A percentile compares a stretch with the other conserved stretches of the same genome.
phyloP scores from a whole-genome alignment of 1,140 invertebrate genomes.

The Achatina immaculata region DNA sequence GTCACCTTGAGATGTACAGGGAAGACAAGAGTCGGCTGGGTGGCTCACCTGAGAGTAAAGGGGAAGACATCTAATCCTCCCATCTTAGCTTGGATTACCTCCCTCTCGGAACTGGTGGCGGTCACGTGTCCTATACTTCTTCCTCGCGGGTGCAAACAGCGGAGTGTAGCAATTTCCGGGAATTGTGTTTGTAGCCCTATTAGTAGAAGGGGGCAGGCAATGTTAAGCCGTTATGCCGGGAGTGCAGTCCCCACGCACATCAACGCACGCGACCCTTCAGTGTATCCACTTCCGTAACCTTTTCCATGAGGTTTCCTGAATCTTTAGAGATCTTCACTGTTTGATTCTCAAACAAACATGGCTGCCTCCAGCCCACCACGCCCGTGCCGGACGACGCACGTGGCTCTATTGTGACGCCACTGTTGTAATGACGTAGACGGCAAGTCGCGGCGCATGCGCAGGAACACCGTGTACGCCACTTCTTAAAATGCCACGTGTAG shows the following conservation, averaged over 20 bases:
- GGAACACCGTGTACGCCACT: not conserved
- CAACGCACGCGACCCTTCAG: not conserved
- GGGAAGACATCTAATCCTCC: not conserved
- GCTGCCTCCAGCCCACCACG: not conserved
- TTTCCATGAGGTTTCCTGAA: not conserved
- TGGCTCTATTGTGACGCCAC: not conserved
- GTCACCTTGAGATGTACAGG: not conserved
- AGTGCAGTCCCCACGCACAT: not conserved
- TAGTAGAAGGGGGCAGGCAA: not conserved
- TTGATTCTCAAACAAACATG: not conserved
- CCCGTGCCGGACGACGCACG: not conserved
- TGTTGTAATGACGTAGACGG: not conserved
- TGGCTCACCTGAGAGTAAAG: not conserved
- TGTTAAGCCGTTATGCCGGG: not conserved
- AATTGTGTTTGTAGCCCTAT: not conserved
- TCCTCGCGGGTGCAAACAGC: not conserved
- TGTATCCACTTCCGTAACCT: not conserved
- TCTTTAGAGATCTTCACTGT: not conserved
- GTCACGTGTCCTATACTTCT: not conserved
- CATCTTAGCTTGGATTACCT: not conserved
- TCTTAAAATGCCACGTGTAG: not conserved
- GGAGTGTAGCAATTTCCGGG: slow-evolving; percentile 10
- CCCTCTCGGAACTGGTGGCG: not conserved
- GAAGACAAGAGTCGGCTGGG: not conserved
- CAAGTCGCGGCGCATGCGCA: not conserved